A percentile compares a stretch with the other conserved stretches of the same genome.
Evolutionary conservation across 2,797 vertebrate genomes (phyloP).

Genomic region (Helarctos malayanus): DNA sequence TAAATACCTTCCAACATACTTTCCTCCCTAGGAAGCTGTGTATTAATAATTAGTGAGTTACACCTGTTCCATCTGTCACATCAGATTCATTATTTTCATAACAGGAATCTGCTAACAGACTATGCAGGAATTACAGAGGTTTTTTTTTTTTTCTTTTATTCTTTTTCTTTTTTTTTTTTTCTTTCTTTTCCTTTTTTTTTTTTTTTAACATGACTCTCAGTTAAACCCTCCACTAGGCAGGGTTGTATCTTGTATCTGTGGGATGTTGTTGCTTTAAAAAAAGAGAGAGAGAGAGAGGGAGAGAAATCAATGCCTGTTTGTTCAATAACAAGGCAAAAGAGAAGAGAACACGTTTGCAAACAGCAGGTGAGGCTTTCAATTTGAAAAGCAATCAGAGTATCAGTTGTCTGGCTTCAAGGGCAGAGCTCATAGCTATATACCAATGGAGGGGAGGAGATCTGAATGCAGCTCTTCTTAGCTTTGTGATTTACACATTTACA

Average conservation of each 20-base stretch:
- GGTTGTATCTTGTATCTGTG: constrained; percentile 63
- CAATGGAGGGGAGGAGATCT: constrained; percentile 40
- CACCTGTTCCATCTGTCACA: constrained; percentile 64
- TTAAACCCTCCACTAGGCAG: constrained; percentile 59
- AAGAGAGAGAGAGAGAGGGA: not conserved
- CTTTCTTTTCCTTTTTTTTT: too few species aligned
- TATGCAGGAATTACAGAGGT: not conserved
- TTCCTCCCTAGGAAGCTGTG: not conserved
- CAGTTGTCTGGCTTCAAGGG: constrained; percentile 85
- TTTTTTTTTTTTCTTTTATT: not conserved
- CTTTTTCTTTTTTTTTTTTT: not conserved
- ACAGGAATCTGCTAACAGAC: constrained; percentile 70
- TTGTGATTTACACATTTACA: constrained; percentile 49
- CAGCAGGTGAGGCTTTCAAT: constrained; percentile 86
- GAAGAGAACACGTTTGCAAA: constrained; percentile 86
- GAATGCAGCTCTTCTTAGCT: constrained; percentile 12
- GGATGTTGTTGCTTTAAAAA: constrained; percentile 72
- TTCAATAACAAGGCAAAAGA: constrained; percentile 85
- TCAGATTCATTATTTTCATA: constrained; percentile 75
- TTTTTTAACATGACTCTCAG: not conserved
- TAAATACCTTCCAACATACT: constrained; percentile 54
- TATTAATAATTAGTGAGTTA: constrained; percentile 73
- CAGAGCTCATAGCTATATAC: constrained; percentile 70
- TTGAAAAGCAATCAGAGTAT: constrained; percentile 88
- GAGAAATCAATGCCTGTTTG: constrained; percentile 89